Conservation (phyloP, 2,888 invertebrate genomes). For the Chrysotoxum bicinctum region DNA sequence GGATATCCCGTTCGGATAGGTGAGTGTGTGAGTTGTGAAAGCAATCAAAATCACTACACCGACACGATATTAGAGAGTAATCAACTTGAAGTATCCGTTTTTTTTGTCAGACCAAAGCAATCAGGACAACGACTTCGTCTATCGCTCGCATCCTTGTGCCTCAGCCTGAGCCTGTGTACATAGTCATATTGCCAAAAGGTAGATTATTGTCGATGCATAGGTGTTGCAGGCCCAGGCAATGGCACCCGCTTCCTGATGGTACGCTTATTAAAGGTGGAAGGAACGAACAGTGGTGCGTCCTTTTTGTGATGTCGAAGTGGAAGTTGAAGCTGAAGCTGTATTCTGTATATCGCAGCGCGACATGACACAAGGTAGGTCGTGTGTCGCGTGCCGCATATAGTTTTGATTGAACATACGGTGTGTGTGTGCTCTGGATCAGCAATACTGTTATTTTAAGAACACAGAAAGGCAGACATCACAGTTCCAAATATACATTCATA, state of each 20-base stretch:
- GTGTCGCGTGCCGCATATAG: conserved; percentile 72
- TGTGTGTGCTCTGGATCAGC: conserved; percentile 56
- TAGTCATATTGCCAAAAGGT: conserved; percentile 59
- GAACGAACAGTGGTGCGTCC: conserved; percentile 33
- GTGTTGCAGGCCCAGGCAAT: conserved; percentile 27
- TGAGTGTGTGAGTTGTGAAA: conserved; percentile 72
- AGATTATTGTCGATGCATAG: conserved; percentile 31
- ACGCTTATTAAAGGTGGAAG: conserved; percentile 64
- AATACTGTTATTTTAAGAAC: conserved; percentile 66
- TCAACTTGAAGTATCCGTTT: conserved; percentile 70
- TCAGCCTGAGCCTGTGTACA: conserved; percentile 5
- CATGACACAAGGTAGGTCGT: conserved; percentile 66
- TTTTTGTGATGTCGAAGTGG: conserved; percentile 41
- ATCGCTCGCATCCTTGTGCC: conserved; percentile 10
- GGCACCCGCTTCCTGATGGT: conserved; percentile 18
- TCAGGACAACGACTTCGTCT: conserved; percentile 52
- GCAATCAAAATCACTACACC: conserved; percentile 73
- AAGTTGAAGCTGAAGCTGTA: conserved; percentile 25
- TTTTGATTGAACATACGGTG: conserved; percentile 70
- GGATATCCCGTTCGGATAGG: conserved; percentile 43
- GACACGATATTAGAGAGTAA: conserved; percentile 73
- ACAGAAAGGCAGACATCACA: background rate
- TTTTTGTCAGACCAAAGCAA: conserved; percentile 52
- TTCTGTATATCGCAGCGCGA: background rate
- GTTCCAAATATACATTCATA: background rate